phyloP scores from a whole-genome alignment of 2,113 vertebrate genomes.

The Gallinago media region DNA sequence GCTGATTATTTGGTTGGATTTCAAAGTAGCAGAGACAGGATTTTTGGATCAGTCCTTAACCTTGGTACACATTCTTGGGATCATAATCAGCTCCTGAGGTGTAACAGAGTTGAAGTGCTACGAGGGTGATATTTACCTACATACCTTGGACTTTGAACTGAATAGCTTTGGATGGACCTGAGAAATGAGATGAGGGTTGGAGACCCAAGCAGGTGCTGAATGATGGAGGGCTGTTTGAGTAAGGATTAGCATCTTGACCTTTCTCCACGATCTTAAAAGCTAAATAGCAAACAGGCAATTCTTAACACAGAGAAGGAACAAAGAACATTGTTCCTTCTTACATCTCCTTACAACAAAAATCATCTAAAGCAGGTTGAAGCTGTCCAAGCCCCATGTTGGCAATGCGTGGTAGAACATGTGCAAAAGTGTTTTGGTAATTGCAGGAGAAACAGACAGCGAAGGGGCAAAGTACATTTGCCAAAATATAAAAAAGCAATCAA shows the following conservation, averaged over 20 bases:
- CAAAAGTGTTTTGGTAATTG: not conserved
- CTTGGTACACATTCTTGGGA: fast-evolving
- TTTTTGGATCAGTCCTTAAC: not conserved
- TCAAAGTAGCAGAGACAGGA: not conserved
- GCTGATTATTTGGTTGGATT: not conserved
- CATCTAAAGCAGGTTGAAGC: not conserved
- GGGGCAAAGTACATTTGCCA: not conserved
- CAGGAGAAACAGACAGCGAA: not conserved
- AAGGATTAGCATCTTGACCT: not conserved
- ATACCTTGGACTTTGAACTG: not conserved
- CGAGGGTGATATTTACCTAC: not conserved
- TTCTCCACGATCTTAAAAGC: not conserved
- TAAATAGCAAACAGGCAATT: not conserved
- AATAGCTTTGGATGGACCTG: not conserved
- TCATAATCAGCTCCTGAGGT: not conserved
- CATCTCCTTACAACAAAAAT: not conserved
- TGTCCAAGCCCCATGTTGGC: fast-evolving
- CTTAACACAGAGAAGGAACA: not conserved
- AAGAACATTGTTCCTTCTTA: no score
- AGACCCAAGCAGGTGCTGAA: not conserved
- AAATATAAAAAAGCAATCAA: not conserved
- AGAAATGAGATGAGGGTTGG: not conserved
- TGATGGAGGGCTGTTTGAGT: not conserved
- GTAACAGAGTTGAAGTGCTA: not conserved
- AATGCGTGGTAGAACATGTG: not conserved